Base-by-base conservation (phyloP, 2,113 vertebrate species). In the Eulemur macaco region DNA sequence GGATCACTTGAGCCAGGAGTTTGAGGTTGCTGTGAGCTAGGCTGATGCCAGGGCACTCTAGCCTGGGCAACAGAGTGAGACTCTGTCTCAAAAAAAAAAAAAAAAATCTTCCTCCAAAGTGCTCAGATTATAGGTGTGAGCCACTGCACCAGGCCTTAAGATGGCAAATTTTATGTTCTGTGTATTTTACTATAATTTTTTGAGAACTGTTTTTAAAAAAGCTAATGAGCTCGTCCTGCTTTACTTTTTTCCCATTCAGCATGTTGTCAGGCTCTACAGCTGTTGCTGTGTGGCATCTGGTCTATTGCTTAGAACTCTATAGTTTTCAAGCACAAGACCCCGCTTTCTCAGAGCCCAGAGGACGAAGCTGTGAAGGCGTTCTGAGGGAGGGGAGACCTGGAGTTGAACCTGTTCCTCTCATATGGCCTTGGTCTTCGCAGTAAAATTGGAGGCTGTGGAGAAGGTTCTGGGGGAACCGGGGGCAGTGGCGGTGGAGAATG, bases 351-450 rank as follows among this genome's bases (percentile, higher is more conserved):
- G 81, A 52, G 64, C 21, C n/a, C 50, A 18, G 81, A 86, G 27
- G 29, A 12, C 0, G 1, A 66, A 93, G 60, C 52, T n/a, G 15
- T 1, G 2, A 18, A 6, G 17, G 29, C 34, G 4, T 54, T 77
- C 58, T 66, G 42, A 31, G 2, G 34, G 50, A 37, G 27, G 0
- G 2, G 1, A 56, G 82, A 73, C 6, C 20, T 1, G 3, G 0
- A 17, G 11, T 2, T 34, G 47, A 54, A 27, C 0, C 25, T 6
- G 29, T 47, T 63, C 12, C 64, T 95, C 27, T 10, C 15, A 45
- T 4, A 4, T 47, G 54, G 34, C 21, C 66, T 74, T 9, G 0
- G 10, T 34, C 37, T 86, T 81, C 66, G 17, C 14, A 47, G 34
- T 60, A 34, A n/a, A 34, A 10, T 3, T 13, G 20, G 56, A 68